Percentiles rank a stretch among this genome's conserved stretches.
phyloP scores from a whole-genome alignment of 37 sponge, comb jelly and placozoan genomes.

The Ephydatia muelleri region DNA sequence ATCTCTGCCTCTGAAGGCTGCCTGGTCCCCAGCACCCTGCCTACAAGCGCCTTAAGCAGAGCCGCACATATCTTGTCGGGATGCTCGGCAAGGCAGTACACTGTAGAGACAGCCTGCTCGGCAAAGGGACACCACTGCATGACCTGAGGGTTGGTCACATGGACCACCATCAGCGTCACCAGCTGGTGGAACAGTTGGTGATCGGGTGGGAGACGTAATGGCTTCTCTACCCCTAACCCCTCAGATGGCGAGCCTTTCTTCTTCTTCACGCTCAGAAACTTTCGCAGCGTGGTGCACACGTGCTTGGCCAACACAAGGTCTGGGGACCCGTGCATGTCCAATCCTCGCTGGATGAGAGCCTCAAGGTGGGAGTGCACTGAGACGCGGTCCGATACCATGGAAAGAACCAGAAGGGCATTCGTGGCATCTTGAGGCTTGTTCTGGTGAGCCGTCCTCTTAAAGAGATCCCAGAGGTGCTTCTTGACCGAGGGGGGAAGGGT shows the following conservation, averaged over 20 bases:
- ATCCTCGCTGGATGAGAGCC: neutral
- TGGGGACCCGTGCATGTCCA: neutral
- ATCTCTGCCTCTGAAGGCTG: neutral
- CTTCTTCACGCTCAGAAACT: constrained; percentile 22
- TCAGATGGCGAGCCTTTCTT: neutral
- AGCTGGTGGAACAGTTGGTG: constrained; percentile 59
- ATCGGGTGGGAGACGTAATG: constrained; percentile 23
- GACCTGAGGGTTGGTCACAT: neutral
- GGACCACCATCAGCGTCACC: neutral
- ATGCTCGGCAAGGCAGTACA: constrained; percentile 67
- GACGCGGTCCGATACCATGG: constrained; percentile 42
- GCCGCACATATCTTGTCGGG: constrained; percentile 56
- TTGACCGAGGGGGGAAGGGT: constrained; percentile 33
- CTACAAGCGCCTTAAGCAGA: constrained; percentile 52
- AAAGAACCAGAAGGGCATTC: constrained; percentile 37
- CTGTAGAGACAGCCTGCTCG: constrained; percentile 77
- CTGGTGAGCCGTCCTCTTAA: constrained; percentile 9
- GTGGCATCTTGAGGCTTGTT: neutral
- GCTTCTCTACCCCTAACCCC: neutral
- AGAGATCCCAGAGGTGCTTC: constrained; percentile 50
- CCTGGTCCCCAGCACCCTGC: neutral
- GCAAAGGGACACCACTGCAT: constrained; percentile 77
- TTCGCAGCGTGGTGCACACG: constrained; percentile 57
- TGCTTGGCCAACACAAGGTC: constrained; percentile 58
- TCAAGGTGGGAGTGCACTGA: neutral